Base-by-base conservation (phyloP, 2,113 vertebrate genomes). In the Paralichthys olivaceus region DNA sequence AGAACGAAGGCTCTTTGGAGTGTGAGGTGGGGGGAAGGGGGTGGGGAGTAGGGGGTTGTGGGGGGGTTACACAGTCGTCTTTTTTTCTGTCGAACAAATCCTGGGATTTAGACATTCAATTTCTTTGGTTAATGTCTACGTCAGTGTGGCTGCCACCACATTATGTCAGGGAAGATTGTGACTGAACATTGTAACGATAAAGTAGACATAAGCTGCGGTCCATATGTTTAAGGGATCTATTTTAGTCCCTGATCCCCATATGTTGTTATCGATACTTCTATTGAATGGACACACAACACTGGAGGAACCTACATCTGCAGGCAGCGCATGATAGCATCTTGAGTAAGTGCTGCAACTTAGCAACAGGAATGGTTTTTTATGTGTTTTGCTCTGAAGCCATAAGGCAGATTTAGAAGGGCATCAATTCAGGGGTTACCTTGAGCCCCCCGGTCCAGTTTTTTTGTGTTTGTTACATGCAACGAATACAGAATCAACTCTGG, bases 341-440 rank as follows among this genome's bases (percentile, higher is more conserved):
- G 79, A 78, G 20, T 68, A 73, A 83, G 26, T 49, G 45, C 70
- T 54, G 56, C 40, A 53, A 26, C 40, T 71, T 20, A 84, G 57
- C 63, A 8, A 58, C 17, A 0, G 28, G 47, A 45, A 15, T 13
- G 17, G 63, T 78, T 75, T 56, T 51, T 66, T 54, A 40, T 29
- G 28, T 58, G 40, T 23, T 11, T 20, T 0, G 22, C 43, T 66
- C 26, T 23, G 19, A 62, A 1, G 56, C 51, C 72, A 51, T 51
- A 45, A 0, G 22, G 71, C 37, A 62, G 78, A 86, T 84, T 84
- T 73, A 79, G 58, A 60, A 49, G 45, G 72, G 20, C 65, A 79
- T 81, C 65, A 65, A 71, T 69, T 66, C 60, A n/a, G 26, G 25
- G 61, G 34, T 56, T 66, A 75, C 80, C 77, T 84, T 84, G 78